A percentile compares a stretch with the other conserved stretches of the same genome.
phyloP scores from a whole-genome alignment of 2,888 invertebrate genomes.

The Yponomeuta plumbellus region DNA sequence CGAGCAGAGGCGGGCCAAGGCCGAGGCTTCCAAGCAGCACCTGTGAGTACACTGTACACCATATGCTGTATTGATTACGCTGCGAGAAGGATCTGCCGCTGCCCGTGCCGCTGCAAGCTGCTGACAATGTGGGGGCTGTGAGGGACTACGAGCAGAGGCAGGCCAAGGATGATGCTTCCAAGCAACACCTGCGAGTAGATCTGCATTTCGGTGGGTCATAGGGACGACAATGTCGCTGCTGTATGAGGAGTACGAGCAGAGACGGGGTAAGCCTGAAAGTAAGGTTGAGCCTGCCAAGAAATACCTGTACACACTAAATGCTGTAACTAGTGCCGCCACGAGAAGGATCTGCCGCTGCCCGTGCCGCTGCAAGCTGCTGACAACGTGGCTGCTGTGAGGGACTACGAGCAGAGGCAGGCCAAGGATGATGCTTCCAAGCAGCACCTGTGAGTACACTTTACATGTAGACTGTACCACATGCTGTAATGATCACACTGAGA shows the following conservation, averaged over 20 bases:
- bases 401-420: conserved; percentile 80
- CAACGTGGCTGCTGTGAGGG: conserved; percentile 84
- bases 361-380: conserved; percentile 89
- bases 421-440: conserved; percentile 80
- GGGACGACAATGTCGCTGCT: conserved; percentile 85
- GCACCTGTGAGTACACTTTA: conserved; percentile 49
- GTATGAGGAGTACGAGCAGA: conserved; percentile 83
- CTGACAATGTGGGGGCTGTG: conserved; percentile 85
- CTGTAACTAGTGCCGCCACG: conserved; percentile 80
- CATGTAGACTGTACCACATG: too few species aligned
- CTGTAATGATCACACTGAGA: too few species aligned
- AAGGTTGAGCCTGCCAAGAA: conserved; percentile 79
- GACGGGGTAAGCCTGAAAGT: conserved; percentile 71
- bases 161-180: conserved; percentile 78
- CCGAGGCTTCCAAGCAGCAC: conserved; percentile 79
- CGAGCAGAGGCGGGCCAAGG: conserved; percentile 79
- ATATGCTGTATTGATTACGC: conserved; percentile 85
- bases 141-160: conserved; percentile 82
- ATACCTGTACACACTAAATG: conserved; percentile 66
- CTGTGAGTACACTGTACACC: conserved; percentile 31
- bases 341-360: conserved; percentile 90
- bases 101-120: conserved; percentile 85
- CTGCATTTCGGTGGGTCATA: too few species aligned
- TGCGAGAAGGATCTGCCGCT: conserved; percentile 92
- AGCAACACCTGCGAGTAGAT: conserved; percentile 52